Conservation (phyloP, 2,888 invertebrate species). For the Dugesia japonica region DNA sequence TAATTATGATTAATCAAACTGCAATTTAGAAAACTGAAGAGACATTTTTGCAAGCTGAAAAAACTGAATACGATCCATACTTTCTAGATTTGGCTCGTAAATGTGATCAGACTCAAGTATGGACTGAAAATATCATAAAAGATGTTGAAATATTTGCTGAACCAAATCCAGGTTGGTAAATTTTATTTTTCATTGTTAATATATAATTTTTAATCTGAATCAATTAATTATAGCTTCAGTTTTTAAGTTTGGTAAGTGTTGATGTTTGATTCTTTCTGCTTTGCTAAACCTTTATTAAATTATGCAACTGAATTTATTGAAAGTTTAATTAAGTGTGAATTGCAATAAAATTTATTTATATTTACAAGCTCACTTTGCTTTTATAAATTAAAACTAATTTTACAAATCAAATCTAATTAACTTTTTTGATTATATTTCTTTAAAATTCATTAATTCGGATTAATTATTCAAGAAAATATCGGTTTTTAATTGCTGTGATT, state of each 20-base stretch:
- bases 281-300: too few relatives aligned
- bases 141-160: constrained; percentile 68
- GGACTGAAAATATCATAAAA: constrained; percentile 67
- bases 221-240: neutral
- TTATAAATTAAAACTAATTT: too few relatives aligned
- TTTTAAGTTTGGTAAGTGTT: neutral
- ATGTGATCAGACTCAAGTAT: constrained; percentile 67
- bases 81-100: constrained; percentile 69
- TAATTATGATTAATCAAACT: too few relatives aligned
- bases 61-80: constrained; percentile 74
- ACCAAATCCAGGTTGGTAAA: constrained; percentile 75
- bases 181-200: neutral
- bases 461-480: too few relatives aligned
- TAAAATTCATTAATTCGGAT: too few relatives aligned
- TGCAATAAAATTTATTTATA: too few relatives aligned
- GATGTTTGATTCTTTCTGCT: neutral
- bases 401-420: too few relatives aligned
- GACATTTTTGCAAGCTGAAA: constrained; percentile 72
- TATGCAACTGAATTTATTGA: too few relatives aligned
- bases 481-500: too few relatives aligned
- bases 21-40: constrained; percentile 58
- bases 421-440: too few relatives aligned
- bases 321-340: too few relatives aligned
- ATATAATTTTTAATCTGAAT: neutral
- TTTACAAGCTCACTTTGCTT: too few relatives aligned